phyloP scores from a whole-genome alignment of 2,797 vertebrate species.

The Okamejei kenojei region DNA sequence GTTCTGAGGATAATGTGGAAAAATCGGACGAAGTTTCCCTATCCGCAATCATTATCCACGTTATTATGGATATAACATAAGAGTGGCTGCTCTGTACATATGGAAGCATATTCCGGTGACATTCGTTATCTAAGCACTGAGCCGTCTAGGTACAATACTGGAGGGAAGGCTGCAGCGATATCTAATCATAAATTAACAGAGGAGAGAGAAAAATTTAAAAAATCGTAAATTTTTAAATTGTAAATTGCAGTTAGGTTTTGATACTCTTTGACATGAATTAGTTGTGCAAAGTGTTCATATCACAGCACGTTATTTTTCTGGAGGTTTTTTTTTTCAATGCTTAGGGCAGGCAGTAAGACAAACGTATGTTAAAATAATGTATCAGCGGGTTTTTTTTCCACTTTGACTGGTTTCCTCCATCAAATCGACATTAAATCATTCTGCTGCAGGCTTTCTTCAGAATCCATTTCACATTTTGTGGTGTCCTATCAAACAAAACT shows the following conservation, averaged over 20 bases:
- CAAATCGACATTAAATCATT: conserved; percentile 33
- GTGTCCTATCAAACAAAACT: conserved; percentile 37
- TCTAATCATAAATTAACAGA: background rate
- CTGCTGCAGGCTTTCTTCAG: conserved; percentile 6
- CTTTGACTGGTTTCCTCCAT: conserved; percentile 8
- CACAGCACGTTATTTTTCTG: background rate
- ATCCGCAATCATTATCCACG: background rate
- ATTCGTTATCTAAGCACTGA: background rate
- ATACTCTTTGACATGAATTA: background rate
- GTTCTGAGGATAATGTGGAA: too few species aligned
- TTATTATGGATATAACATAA: background rate
- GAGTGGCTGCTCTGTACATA: background rate
- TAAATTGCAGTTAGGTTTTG: background rate
- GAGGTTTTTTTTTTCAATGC: background rate
- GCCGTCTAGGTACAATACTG: background rate
- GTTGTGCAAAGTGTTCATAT: background rate
- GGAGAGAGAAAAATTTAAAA: background rate
- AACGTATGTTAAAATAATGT: background rate
- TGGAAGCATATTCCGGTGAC: background rate
- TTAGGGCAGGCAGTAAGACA: background rate
- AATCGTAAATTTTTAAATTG: background rate
- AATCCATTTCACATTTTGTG: conserved; percentile 34
- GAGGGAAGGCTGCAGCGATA: background rate
- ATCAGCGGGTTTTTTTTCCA: background rate
- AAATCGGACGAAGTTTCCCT: background rate